Base-by-base conservation (phyloP, 2,797 vertebrate genomes). In the Pseudopleuronectes americanus region DNA sequence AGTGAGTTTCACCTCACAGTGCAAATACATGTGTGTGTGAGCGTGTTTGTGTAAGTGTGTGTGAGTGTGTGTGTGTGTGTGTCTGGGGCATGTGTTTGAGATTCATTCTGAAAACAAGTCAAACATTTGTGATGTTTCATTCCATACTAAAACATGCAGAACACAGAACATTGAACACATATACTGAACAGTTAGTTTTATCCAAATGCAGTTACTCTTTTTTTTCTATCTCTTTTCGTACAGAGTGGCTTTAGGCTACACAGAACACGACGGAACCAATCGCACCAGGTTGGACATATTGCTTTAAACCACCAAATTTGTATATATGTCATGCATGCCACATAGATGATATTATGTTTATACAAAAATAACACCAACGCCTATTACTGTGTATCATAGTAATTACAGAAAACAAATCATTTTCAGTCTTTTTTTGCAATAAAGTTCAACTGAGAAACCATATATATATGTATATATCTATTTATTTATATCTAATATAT, bases 351-450 rank as follows among this genome's bases (percentile, higher is more conserved):
- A 94, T 94, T 89, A 87, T 68, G 92, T 96, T 95, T 95, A 91
- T 97, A 97, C 94, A 99, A 98, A 97, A 97, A 96, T 94, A 95
- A 94, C 95, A 97, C 94, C 95, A 95, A 96, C 95, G 96, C 94
- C 95, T 95, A 93, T 93, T 95, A 95, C 85, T 86, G 88, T 83
- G 88, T 94, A 90, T 95, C 94, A 95, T 94, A 95, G 87, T 94
- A 95, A 92, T 94, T 95, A 96, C 93, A 93, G 90, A 86, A 92
- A 89, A 89, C 81, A 77, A 86, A 84, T 81, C 66, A 71, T 78
- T 84, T 75, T 88, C 87, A 93, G 87, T 93, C 86, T 91, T 89
- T 91, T 91, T 93, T 91, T 85, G 89, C 91, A 89, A 85, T 87
- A 69, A 82, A 89, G 80, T 86, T 85, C 74, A 85, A 81, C 81